Base-by-base conservation (phyloP, 2,113 vertebrate species). In the Dolichallabes microphthalmus region DNA sequence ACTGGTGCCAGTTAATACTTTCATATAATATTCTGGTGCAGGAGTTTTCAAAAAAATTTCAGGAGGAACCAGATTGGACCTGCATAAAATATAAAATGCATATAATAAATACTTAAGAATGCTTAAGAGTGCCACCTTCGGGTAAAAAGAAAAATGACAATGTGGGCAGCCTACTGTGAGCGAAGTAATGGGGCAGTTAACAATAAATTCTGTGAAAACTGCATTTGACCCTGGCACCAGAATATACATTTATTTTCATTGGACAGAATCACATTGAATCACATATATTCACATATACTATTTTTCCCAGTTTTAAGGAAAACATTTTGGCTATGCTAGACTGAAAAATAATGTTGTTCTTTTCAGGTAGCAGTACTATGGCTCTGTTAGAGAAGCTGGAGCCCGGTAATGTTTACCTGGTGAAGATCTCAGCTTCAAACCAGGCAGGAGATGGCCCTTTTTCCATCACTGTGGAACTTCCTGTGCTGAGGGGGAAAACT, bases 341-440 rank as follows among this genome's bases (percentile, higher is more conserved):
- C 27, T 58, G 30, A 66, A 14, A 4, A n/a, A 22, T 73, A 58
- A 39, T 30, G 27, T 77, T 39, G 15, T 25, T 52, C 45, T 22
- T 32, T 78, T 83, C 71, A 99, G 98, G 97, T 61, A 94, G 94
- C 14, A 96, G 97, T 80, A 98, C 96, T 0, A 99, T 99, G 98
- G 97, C 97, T 74, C 90, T 99, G 89, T 93, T 99, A 86, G 97
- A 99, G 92, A 97, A 98, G 88, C 94, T 99, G 25, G 92, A 95
- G 88, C 94, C 94, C 1, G 98, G 97, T 83, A 97, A 95, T 0
- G 88, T 97, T 84, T 99, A 99, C 91, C 91, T 98, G 88, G 94
- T 99, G 87, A 97, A 98, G 94, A 95, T 99, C 82, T 95, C 96
- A 4, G 97, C 97, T 2, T 97, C 97, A 88, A 99, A 98, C 64